These are phyloP conservation scores for Hyperoplus lanceolatus DNA, from an alignment of 2,797 vertebrate genomes.

Conservation along the genomic window DNA sequence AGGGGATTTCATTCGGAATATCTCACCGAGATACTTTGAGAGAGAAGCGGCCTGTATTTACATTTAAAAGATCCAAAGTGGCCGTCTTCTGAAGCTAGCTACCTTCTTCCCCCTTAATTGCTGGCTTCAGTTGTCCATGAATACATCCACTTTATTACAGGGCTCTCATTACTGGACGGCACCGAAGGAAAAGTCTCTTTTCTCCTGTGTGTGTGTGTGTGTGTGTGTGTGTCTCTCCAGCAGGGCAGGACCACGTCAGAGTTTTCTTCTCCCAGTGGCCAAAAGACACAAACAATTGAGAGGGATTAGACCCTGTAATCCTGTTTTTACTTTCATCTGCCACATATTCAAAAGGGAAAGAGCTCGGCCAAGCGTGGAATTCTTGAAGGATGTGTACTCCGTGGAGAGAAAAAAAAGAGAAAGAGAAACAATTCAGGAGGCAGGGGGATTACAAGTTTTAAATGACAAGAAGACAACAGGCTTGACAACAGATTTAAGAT, in stretches of 20 bases:
- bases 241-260: conserved; percentile 78
- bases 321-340: conserved; percentile 86
- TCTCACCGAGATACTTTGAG: conserved; percentile 82
- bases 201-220: conserved; percentile 42
- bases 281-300: conserved; percentile 86
- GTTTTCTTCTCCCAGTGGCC: conserved; percentile 78
- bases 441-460: conserved; percentile 77
- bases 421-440: conserved; percentile 73
- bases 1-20: conserved; percentile 85
- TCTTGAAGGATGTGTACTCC: conserved; percentile 74
- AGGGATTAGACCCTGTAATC: conserved; percentile 85
- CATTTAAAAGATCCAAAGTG: conserved; percentile 89
- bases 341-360: conserved; percentile 77
- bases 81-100: conserved; percentile 83
- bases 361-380: conserved; percentile 75
- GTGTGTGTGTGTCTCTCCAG: conserved; percentile 56
- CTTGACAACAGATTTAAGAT: conserved; percentile 70
- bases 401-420: conserved; percentile 69
- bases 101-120: conserved; percentile 85
- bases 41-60: conserved; percentile 85
- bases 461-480: conserved; percentile 72
- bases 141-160: conserved; percentile 83
- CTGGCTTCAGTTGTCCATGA: conserved; percentile 87
- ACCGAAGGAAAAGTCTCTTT: conserved; percentile 64
- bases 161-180: conserved; percentile 84